These are phyloP conservation scores for Octopus bimaculoides DNA, from an alignment of 1,140 invertebrate genomes.

Conservation along the genomic window DNA sequence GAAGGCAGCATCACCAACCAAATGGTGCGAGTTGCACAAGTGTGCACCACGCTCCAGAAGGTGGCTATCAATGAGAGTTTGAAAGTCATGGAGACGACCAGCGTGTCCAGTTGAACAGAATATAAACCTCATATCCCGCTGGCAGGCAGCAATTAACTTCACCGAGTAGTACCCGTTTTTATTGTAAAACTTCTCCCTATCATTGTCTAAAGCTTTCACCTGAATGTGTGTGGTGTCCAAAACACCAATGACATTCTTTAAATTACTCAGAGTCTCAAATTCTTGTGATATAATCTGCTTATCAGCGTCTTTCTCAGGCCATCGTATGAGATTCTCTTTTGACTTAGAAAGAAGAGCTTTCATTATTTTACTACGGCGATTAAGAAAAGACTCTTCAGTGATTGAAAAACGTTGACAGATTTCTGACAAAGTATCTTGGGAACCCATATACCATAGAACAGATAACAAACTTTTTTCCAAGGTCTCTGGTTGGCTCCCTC, in stretches of 20 bases:
- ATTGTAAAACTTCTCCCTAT: constrained; percentile 15
- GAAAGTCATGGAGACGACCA: constrained; percentile 26
- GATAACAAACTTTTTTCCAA: not conserved
- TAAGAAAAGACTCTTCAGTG: not conserved
- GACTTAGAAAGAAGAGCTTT: not conserved
- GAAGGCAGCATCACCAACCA: constrained; percentile 29
- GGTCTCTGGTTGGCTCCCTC: not conserved
- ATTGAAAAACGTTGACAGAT: not conserved
- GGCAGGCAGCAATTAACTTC: constrained; percentile 22
- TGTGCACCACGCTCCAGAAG: constrained; percentile 25
- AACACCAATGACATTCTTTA: not conserved
- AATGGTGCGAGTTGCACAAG: constrained; percentile 21
- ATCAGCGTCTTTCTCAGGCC: not conserved
- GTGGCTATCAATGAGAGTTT: constrained; percentile 28
- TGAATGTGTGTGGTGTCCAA: constrained; percentile 1
- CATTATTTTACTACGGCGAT: not conserved
- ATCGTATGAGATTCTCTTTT: not conserved
- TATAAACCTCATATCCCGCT: constrained; percentile 19
- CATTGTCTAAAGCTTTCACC: not conserved
- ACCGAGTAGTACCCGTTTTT: constrained; percentile 27
- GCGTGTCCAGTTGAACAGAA: constrained; percentile 22
- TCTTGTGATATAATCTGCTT: not conserved
- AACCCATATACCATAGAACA: not conserved
- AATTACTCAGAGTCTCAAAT: not conserved
- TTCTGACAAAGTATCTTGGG: not conserved